Conservation (phyloP, 1,140 invertebrate genomes). For the Melitaea cinxia region DNA sequence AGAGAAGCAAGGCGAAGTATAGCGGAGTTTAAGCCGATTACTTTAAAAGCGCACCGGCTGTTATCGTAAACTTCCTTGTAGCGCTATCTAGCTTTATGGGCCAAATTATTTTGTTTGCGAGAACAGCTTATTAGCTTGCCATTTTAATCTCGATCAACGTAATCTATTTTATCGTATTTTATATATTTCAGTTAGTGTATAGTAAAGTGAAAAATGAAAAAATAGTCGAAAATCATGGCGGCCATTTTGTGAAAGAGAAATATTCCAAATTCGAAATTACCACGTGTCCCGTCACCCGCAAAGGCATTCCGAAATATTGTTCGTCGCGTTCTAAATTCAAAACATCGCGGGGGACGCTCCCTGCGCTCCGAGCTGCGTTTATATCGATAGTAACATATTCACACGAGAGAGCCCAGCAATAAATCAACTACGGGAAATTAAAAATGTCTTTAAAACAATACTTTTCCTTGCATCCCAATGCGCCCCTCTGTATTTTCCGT, state of each 20-base stretch:
- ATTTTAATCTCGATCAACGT: background rate
- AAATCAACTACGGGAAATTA: constrained; percentile 81
- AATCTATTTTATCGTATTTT: background rate
- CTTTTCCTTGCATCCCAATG: constrained; percentile 59
- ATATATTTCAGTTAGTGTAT: background rate
- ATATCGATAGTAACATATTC: constrained; percentile 63
- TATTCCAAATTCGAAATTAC: constrained; percentile 57
- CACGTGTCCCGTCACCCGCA: constrained; percentile 66
- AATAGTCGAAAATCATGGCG: background rate
- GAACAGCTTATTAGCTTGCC: constrained; percentile 3
- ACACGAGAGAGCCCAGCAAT: constrained; percentile 58
- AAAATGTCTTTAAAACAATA: constrained; percentile 81
- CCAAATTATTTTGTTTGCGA: constrained; percentile 10
- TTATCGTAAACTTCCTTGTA: constrained; percentile 44
- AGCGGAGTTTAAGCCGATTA: constrained; percentile 49
- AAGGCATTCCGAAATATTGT: constrained; percentile 69
- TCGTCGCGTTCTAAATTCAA: constrained; percentile 72
- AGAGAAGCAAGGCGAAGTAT: constrained; percentile 29
- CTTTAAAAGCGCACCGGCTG: constrained; percentile 43
- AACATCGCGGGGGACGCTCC: constrained; percentile 69
- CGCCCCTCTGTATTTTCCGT: constrained; percentile 40
- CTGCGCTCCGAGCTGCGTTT: constrained; percentile 46
- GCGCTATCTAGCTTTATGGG: constrained; percentile 37
- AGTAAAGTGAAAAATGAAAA: too few relatives aligned
- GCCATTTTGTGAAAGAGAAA: background rate